A percentile compares a stretch with the other conserved stretches of the same genome.
Conservation (phyloP, 2,113 vertebrate species). For the Eudyptes chrysolophus region DNA sequence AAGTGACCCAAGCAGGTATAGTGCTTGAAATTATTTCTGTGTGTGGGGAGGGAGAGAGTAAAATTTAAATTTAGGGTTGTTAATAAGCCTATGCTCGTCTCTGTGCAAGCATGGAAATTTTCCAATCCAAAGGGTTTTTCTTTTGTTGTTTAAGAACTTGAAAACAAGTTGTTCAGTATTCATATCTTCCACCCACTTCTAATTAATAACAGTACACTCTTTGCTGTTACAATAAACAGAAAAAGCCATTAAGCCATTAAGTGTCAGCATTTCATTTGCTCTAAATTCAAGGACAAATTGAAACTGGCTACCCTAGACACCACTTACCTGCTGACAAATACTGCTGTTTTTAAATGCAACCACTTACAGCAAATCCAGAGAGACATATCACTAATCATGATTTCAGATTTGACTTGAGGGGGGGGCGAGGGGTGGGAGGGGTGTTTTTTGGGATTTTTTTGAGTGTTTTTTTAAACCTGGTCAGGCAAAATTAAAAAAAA, state of each 20-base stretch:
- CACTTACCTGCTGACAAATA: not conserved
- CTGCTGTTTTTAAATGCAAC: not conserved
- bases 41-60: accelerated
- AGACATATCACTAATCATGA: not conserved
- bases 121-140: not conserved
- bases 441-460: too few relatives aligned
- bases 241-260: not conserved
- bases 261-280: not conserved
- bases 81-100: not conserved
- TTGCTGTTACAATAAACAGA: not conserved
- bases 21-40: not conserved
- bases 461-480: not conserved
- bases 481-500: not conserved
- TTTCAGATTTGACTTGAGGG: not conserved
- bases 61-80: not conserved
- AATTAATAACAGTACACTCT: not conserved
- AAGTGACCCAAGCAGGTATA: not conserved
- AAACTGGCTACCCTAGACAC: not conserved
- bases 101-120: not conserved
- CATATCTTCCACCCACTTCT: not conserved
- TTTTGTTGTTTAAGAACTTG: not conserved
- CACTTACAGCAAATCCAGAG: not conserved
- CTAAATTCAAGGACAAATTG: not conserved
- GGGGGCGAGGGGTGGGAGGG: too few relatives aligned
- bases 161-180: not conserved